A percentile compares a stretch with the other conserved stretches of the same genome.
These are phyloP conservation scores for Allophyes oxyacanthae DNA, from an alignment of 2,888 invertebrate species.

Conservation along the genomic window DNA sequence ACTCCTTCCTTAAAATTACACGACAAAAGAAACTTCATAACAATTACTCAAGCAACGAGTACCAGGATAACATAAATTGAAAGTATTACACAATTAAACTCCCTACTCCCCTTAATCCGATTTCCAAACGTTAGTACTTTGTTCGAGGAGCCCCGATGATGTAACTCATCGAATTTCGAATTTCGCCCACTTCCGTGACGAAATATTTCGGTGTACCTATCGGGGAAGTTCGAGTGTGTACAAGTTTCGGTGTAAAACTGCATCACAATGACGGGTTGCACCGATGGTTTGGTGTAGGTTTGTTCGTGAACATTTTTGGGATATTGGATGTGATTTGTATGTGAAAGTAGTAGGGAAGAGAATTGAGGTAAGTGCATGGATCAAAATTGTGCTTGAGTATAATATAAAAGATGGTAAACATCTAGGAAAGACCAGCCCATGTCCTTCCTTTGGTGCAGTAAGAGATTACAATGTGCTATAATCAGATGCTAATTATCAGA, in stretches of 20 bases:
- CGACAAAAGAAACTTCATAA: conserved; percentile 21
- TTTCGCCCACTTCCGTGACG: conserved; percentile 64
- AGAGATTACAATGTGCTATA: too few relatives aligned
- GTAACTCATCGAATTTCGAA: conserved; percentile 73
- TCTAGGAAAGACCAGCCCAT: too few relatives aligned
- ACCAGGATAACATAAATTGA: conserved; percentile 31
- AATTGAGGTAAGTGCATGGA: too few relatives aligned
- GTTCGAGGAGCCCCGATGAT: conserved; percentile 47
- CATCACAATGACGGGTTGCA: conserved; percentile 54
- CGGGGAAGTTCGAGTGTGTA: conserved; percentile 66
- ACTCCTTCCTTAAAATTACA: conserved; percentile 14
- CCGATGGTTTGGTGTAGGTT: conserved; percentile 20
- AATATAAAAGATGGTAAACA: too few relatives aligned
- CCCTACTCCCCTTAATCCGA: conserved; percentile 37
- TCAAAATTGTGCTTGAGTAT: too few relatives aligned
- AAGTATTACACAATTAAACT: conserved; percentile 44
- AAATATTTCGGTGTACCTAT: conserved; percentile 72
- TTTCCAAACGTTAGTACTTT: conserved; percentile 37
- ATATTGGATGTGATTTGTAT: conserved; percentile 20
- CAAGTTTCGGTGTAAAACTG: conserved; percentile 76
- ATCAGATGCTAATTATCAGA: too few relatives aligned
- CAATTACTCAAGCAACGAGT: conserved; percentile 17
- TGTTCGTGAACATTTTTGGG: conserved; percentile 33
- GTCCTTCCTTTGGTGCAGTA: too few relatives aligned
- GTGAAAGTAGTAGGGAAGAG: background rate